phyloP scores from a whole-genome alignment of 2,888 invertebrate genomes.

The Microctonus hyperodae region DNA sequence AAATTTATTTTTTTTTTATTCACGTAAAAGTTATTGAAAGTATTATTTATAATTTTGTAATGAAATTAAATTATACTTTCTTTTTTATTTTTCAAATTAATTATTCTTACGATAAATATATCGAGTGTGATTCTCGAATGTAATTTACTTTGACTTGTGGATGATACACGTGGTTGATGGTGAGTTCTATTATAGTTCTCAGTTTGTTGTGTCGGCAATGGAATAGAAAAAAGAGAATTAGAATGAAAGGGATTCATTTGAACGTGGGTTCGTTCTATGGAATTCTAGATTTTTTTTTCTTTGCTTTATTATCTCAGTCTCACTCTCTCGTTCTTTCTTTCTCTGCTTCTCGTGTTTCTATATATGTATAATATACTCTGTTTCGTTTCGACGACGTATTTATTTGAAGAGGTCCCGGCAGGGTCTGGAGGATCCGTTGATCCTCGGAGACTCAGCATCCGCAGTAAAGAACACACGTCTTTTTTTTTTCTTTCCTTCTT shows the following conservation, averaged over 20 bases:
- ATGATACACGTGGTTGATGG: neutral
- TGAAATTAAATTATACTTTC: neutral
- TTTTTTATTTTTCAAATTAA: no score
- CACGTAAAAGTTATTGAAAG: no score
- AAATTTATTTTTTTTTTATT: no score
- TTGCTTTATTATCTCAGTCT: neutral
- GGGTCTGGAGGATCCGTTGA: conserved; percentile 48
- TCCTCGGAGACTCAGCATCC: conserved; percentile 43
- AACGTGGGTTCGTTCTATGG: conserved; percentile 17
- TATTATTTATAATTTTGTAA: no score
- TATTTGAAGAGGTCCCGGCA: conserved; percentile 36
- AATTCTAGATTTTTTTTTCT: conserved; percentile 25
- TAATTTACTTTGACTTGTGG: neutral
- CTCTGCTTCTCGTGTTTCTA: neutral
- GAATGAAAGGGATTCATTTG: conserved; percentile 24
- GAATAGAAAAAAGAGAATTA: no score
- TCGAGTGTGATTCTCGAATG: neutral
- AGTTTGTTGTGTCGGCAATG: neutral
- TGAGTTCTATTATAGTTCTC: neutral
- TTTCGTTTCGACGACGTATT: conserved; percentile 33
- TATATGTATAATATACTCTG: no score
- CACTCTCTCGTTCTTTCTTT: neutral
- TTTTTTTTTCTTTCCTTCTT: conserved; percentile 24
- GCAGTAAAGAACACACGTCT: conserved; percentile 5
- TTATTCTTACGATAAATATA: no score